Percentiles rank a stretch among this genome's conserved stretches.
phyloP scores from a whole-genome alignment of 1,140 invertebrate genomes.

The Drosophila athabasca region DNA sequence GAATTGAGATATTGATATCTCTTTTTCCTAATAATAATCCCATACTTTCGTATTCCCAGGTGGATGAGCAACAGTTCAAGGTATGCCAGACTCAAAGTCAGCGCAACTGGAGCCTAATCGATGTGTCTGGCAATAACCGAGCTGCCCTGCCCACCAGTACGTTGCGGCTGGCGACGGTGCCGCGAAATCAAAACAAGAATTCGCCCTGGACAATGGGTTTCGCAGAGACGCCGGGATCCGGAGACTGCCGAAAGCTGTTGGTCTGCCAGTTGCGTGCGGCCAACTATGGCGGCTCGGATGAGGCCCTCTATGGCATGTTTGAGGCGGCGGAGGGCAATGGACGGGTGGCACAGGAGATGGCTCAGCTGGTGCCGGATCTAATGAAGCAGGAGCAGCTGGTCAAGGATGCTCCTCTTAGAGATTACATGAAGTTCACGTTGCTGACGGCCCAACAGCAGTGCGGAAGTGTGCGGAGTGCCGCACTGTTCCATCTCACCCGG shows the following conservation, averaged over 20 bases:
- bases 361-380: slow-evolving; percentile 89
- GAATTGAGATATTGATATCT: background rate
- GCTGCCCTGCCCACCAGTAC: slow-evolving; percentile 86
- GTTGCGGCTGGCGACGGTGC: slow-evolving; percentile 84
- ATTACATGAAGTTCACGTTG: slow-evolving; percentile 93
- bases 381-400: slow-evolving; percentile 91
- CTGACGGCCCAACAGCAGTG: slow-evolving; percentile 90
- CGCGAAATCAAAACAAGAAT: slow-evolving; percentile 85
- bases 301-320: slow-evolving; percentile 92
- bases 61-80: slow-evolving; percentile 92
- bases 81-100: slow-evolving; percentile 88
- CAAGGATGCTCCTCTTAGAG: slow-evolving; percentile 88
- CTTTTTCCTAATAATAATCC: background rate
- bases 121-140: slow-evolving; percentile 91
- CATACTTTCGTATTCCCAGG: slow-evolving; percentile 53
- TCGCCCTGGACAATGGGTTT: slow-evolving; percentile 92
- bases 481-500: slow-evolving; percentile 89
- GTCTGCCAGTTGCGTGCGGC: slow-evolving; percentile 91
- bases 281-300: slow-evolving; percentile 87
- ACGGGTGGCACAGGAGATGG: slow-evolving; percentile 85
- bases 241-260: slow-evolving; percentile 87
- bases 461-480: slow-evolving; percentile 89
- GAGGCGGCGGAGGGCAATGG: slow-evolving; percentile 89
- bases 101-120: slow-evolving; percentile 91
- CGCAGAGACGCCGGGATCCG: slow-evolving; percentile 90